Conservation (phyloP, 1,140 invertebrate species). For the Drosophila tropicalis region DNA sequence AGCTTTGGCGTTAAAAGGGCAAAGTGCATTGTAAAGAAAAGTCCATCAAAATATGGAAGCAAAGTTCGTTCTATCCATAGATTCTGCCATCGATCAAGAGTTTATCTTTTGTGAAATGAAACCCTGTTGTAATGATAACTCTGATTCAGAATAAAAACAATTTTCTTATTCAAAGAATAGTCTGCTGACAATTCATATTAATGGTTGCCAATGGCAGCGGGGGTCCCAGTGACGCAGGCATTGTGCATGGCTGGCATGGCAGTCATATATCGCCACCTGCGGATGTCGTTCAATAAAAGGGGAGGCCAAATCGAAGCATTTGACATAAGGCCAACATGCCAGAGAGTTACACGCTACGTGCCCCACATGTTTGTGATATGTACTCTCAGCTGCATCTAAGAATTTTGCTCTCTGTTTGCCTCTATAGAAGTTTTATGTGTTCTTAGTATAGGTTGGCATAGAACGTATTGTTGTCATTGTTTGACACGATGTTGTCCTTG, state of each 20-base stretch:
- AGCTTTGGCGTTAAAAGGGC: constrained; percentile 21
- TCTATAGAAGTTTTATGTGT: constrained; percentile 11
- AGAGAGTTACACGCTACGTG: constrained; percentile 25
- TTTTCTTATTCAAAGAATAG: constrained; percentile 17
- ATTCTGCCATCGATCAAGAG: constrained; percentile 2
- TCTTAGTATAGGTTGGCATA: neutral
- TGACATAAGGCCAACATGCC: constrained; percentile 68
- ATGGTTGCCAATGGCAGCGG: constrained; percentile 10
- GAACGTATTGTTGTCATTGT: constrained; percentile 58
- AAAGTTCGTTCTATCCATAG: too few species aligned
- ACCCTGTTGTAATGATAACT: constrained; percentile 22
- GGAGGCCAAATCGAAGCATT: constrained; percentile 62
- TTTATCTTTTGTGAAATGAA: constrained; percentile 21
- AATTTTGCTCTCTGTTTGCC: neutral
- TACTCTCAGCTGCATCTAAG: constrained; percentile 21
- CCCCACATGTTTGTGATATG: constrained; percentile 22
- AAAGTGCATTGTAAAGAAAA: too few species aligned
- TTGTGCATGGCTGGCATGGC: constrained; percentile 26
- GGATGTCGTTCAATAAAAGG: neutral
- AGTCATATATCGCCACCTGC: constrained; percentile 17
- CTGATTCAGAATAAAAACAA: constrained; percentile 41
- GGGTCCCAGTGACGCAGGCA: neutral
- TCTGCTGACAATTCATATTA: constrained; percentile 12
- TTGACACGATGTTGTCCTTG: constrained; percentile 57
- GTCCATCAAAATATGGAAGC: too few species aligned